Evolutionary conservation across 2,113 vertebrate species (phyloP).

Genomic region (Dicentrarchus labrax): DNA sequence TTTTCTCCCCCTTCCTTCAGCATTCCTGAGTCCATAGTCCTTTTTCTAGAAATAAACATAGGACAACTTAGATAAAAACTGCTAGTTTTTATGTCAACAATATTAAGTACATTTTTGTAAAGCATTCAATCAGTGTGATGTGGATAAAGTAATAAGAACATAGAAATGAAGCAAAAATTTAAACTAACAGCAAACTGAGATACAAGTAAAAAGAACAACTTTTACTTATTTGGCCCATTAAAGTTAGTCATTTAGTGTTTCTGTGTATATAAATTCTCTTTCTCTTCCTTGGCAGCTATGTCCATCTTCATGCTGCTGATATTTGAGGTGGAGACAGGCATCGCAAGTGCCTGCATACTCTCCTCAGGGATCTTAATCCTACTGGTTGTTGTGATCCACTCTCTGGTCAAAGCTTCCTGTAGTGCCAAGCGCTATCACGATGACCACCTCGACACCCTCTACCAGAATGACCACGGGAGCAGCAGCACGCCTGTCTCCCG

Average conservation of each 20-base stretch:
- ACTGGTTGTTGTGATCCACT: conserved; percentile 83
- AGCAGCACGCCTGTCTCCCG: conserved; percentile 52
- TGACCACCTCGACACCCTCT: conserved; percentile 78
- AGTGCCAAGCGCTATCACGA: conserved; percentile 54
- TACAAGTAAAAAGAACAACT: neutral
- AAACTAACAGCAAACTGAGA: neutral
- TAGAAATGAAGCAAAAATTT: neutral
- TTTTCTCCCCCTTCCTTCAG: conserved; percentile 80
- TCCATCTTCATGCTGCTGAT: conserved; percentile 91
- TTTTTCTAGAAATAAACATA: conserved; percentile 76
- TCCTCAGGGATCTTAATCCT: conserved; percentile 87
- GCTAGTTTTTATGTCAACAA: neutral
- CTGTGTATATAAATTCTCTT: neutral
- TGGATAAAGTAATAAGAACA: neutral
- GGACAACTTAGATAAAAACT: conserved; percentile 29
- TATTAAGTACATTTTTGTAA: neutral
- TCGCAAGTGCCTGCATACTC: conserved; percentile 88
- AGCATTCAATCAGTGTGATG: neutral
- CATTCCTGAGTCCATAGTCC: conserved; percentile 70
- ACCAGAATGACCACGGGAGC: conserved; percentile 83
- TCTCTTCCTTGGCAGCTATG: conserved; percentile 77
- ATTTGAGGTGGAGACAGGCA: conserved; percentile 87
- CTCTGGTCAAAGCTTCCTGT: conserved; percentile 82
- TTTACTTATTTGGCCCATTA: neutral
- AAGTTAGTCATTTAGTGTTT: neutral